phyloP scores from a whole-genome alignment of 2,888 invertebrate genomes.

The Prosapia bicincta region DNA sequence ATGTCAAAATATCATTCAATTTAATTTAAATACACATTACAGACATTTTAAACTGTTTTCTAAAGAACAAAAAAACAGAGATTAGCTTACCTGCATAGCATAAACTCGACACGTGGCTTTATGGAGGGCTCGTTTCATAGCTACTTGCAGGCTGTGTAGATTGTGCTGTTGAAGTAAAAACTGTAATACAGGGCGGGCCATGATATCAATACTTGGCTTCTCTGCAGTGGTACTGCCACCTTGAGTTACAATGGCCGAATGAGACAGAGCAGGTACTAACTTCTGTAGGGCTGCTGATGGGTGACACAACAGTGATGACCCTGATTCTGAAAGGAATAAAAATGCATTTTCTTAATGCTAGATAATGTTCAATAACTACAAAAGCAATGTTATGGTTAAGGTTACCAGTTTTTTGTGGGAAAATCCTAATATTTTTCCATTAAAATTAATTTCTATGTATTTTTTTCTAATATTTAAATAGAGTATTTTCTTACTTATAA shows the following conservation, averaged over 20 bases:
- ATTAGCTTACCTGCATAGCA: constrained; percentile 79
- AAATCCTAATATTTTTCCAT: too few relatives aligned
- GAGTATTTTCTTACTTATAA: too few relatives aligned
- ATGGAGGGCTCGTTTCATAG: constrained; percentile 82
- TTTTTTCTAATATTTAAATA: too few relatives aligned
- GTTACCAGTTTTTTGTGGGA: too few relatives aligned
- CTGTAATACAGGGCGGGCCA: constrained; percentile 78
- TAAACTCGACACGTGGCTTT: constrained; percentile 65
- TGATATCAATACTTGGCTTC: constrained; percentile 53
- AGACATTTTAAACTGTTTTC: too few relatives aligned
- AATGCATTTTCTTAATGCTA: too few relatives aligned
- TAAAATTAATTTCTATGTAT: too few relatives aligned
- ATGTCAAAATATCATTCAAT: too few relatives aligned
- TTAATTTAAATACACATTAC: too few relatives aligned
- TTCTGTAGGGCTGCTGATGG: constrained; percentile 85
- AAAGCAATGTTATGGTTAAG: too few relatives aligned
- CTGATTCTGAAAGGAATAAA: constrained; percentile 57
- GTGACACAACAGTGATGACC: constrained; percentile 79
- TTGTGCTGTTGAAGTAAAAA: constrained; percentile 87
- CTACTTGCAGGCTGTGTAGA: constrained; percentile 74
- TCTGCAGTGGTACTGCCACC: constrained; percentile 42
- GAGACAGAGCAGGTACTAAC: constrained; percentile 61
- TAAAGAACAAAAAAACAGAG: too few relatives aligned
- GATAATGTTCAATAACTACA: too few relatives aligned
- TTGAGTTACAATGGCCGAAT: constrained; percentile 51